phyloP scores from a whole-genome alignment of 2,888 invertebrate species.

The Eurois occulta region DNA sequence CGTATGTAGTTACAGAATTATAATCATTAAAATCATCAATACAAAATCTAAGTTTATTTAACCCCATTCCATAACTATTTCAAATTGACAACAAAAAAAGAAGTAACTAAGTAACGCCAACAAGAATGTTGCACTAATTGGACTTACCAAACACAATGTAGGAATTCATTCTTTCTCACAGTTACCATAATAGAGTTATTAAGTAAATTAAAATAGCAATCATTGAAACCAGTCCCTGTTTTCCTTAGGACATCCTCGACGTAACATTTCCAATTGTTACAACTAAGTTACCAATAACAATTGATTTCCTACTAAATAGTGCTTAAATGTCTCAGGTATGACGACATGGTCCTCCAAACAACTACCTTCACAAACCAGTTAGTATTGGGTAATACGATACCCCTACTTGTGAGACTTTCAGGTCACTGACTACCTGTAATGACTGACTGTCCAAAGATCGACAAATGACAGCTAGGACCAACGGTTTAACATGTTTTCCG shows the following conservation, averaged over 20 bases:
- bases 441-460: no score
- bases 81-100: background rate
- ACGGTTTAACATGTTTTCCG: no score
- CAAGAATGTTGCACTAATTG: slow-evolving; percentile 13
- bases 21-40: no score
- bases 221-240: background rate
- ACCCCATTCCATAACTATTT: no score
- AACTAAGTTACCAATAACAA: slow-evolving; percentile 27
- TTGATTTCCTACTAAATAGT: slow-evolving; percentile 32
- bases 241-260: background rate
- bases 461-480: no score
- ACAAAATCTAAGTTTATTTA: no score
- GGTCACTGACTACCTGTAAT: no score
- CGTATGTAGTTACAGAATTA: no score
- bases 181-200: background rate
- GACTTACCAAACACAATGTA: slow-evolving; percentile 3
- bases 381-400: no score
- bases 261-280: background rate
- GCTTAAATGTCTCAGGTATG: slow-evolving; percentile 23
- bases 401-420: no score
- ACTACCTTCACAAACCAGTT: no score
- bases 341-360: slow-evolving; percentile 9
- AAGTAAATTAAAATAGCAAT: background rate
- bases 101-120: background rate
- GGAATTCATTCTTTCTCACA: slow-evolving; percentile 5